These are phyloP conservation scores for Neuroscelio doddi DNA, from an alignment of 2,888 invertebrate species.

Conservation along the genomic window DNA sequence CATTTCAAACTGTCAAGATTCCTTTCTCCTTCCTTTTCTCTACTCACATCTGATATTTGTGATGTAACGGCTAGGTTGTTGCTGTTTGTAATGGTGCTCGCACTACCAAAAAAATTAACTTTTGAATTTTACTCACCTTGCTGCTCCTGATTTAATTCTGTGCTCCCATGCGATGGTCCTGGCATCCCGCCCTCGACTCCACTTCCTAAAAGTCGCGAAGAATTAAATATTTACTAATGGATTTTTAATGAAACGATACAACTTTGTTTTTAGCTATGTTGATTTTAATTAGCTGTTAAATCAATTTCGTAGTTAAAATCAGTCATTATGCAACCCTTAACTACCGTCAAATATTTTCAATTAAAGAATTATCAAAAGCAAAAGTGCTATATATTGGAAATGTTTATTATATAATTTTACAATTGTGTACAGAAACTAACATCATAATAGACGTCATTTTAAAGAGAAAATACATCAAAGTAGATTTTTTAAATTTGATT, in stretches of 20 bases:
- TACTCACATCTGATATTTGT: slow-evolving; percentile 67
- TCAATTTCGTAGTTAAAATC: no score
- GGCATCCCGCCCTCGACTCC: slow-evolving; percentile 69
- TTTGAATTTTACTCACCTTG: slow-evolving; percentile 67
- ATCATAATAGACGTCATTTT: no score
- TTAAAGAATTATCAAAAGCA: no score
- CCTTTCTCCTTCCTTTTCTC: slow-evolving; percentile 60
- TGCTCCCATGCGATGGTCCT: slow-evolving; percentile 68
- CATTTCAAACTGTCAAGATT: slow-evolving; percentile 71
- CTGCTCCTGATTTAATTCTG: slow-evolving; percentile 69
- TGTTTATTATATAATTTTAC: no score
- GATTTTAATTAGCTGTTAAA: no score
- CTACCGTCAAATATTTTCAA: no score
- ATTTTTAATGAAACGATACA: neutral
- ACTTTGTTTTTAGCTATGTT: neutral
- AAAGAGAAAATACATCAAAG: no score
- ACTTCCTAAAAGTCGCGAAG: slow-evolving; percentile 53
- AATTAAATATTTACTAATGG: no score
- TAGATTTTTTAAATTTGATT: no score
- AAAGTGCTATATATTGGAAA: neutral
- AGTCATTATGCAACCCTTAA: no score
- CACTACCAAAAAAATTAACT: slow-evolving; percentile 66
- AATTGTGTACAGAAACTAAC: no score
- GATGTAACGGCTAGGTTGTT: slow-evolving; percentile 72
- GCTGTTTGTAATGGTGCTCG: slow-evolving; percentile 73